Evolutionary conservation across 2,888 invertebrate species (phyloP).

Genomic region (Drosophila meridionalis): DNA sequence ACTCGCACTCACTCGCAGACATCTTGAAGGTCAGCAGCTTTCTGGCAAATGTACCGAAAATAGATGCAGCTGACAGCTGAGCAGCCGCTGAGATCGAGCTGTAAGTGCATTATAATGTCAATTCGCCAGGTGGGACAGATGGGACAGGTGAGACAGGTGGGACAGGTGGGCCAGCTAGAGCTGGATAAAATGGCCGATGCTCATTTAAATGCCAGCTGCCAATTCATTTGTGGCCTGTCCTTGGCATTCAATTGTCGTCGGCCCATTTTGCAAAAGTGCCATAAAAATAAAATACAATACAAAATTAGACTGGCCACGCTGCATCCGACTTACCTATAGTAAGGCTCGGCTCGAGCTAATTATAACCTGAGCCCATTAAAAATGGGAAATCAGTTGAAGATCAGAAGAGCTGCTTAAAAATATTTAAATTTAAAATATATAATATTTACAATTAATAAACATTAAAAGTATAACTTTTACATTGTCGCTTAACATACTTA

Average conservation of each 20-base stretch:
- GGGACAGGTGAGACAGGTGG: not conserved
- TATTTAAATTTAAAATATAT: too few relatives aligned
- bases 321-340: not conserved
- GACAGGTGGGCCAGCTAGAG: not conserved
- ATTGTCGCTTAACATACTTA: too few relatives aligned
- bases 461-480: too few relatives aligned
- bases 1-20: not conserved
- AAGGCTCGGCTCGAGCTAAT: not conserved
- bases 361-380: too few relatives aligned
- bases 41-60: constrained; percentile 22
- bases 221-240: constrained; percentile 24
- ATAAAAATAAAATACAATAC: not conserved
- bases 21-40: constrained; percentile 47
- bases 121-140: not conserved
- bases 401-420: too few relatives aligned
- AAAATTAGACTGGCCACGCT: too few relatives aligned
- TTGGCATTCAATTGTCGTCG: constrained; percentile 48
- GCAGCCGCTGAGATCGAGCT: not conserved
- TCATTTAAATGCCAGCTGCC: constrained; percentile 34
- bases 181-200: not conserved
- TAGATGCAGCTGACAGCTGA: constrained; percentile 7
- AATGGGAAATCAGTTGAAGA: too few relatives aligned
- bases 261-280: not conserved
- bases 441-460: too few relatives aligned
- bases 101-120: constrained; percentile 10